Evolutionary conservation across 92 coral and sea anemone species (phyloP).

Genomic region (Porites lobata): DNA sequence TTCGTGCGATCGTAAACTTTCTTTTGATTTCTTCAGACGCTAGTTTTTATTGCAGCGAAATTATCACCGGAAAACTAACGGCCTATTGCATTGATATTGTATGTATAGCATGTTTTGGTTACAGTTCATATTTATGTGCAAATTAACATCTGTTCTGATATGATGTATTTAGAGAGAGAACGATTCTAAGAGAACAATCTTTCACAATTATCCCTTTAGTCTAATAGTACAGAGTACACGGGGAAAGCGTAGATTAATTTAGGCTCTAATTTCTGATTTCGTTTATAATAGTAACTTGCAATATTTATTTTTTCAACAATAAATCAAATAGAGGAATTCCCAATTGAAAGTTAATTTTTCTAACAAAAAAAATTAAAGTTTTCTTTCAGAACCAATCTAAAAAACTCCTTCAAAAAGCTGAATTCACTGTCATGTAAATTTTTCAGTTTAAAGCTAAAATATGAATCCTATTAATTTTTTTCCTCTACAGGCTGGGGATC

Average conservation of each 20-base stretch:
- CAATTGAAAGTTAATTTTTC: background rate
- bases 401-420: background rate
- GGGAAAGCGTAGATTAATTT: background rate
- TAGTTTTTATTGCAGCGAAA: background rate
- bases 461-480: background rate
- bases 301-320: background rate
- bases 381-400: background rate
- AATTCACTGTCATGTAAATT: too few relatives aligned
- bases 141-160: conserved; percentile 27
- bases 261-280: background rate
- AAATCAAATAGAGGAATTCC: too few relatives aligned
- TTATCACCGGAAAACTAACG: conserved; percentile 5
- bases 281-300: background rate
- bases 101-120: background rate
- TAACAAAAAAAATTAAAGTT: too few relatives aligned
- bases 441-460: background rate
- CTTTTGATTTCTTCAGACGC: background rate
- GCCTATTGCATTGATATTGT: background rate
- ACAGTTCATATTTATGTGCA: conserved; percentile 1
- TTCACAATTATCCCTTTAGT: background rate
- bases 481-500: conserved; percentile 88
- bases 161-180: background rate
- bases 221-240: background rate
- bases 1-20: background rate
- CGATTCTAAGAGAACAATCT: background rate